Evolutionary conservation across 2,797 vertebrate genomes (phyloP), one percentile per base, ranked within the genome.

Genomic region (Hafferia zeledoni): DNA sequence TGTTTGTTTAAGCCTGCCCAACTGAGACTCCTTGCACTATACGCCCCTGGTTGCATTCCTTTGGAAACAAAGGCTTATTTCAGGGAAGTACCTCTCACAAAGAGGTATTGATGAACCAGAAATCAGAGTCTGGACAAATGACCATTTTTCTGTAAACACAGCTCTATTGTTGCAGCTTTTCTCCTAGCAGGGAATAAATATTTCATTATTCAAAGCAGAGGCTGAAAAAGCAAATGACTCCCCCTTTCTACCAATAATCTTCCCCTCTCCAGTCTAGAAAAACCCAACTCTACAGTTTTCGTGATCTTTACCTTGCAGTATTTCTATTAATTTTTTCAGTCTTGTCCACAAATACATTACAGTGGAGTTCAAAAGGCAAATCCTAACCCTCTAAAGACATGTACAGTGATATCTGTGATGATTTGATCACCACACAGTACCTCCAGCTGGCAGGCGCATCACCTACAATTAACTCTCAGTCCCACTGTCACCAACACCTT

Each of bases 51-150:
- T 95, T 64, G 81, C 97, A 98, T 98, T 98, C 98, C 97, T 81
- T 8, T 76, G 61, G 74, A 95, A 95, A 98, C 98, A 98, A 98
- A 98, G 97, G 95, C 97, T 96, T 97, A 74, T 96, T 98, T 98
- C 97, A 97, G 79, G 78, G 91, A 96, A 94, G 94, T 93, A 94
- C 91, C 96, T 94, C 96, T 96, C 90, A 98, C 98, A 98, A 98
- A 98, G 98, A 96, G 55, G 96, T 97, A 98, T 97, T 98, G 98
- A 98, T 96, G 92, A 96, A 80, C 95, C 96, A 97, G 93, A 96
- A 97, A 97, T 95, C 96, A 97, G 95, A 97, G 90, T 97, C 96
- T 88, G 87, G 96, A 98, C 98, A 98, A 98, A 96, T 90, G 96
- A 91, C 97, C 92, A 92, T 98, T 98, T 97, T 94, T 93, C 97